Base-by-base conservation (phyloP, 2,888 invertebrate genomes). In the Thymelicus acteon region DNA sequence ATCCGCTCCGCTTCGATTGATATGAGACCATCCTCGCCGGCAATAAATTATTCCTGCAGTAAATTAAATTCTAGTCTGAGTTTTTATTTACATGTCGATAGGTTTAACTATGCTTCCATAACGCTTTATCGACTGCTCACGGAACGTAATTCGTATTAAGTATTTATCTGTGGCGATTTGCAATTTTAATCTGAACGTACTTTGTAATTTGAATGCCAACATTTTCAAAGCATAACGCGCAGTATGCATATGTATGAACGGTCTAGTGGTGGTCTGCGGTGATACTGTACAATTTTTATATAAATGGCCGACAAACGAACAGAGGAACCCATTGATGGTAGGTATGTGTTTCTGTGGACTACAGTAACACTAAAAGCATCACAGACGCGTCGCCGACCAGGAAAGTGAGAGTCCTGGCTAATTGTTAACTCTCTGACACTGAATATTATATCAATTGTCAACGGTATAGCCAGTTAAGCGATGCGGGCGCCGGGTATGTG, bases 1-100 rank as follows among this genome's bases (percentile, higher is more conserved):
- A 69, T 63, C 62, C 68, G 69, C 69, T 69, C 63, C 70, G 69
- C 69, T 69, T 69, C 49, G 70, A 64, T 70, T 64, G 63, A 64
- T 60, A 64, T 64, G 69, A 64, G 64, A 64, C 70, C 63, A 64
- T 64, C 60, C 54, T 57, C 54, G 61, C 7, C 58, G 39, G 58
- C 19, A 24, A 69, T 69, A 69, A 69, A 69, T 69, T 69, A 68
- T 57, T 24, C 54, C 57, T 69, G 57, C 57, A 58, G 58, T 58
- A 69, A 69, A 69, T 69, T 69, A 69, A 69, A 69, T 69, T 58
- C 63, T 63, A 63, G 69, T 49, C 40, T 8, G 52, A 40, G 69
- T 63, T 69, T 69, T 69, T 69, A 69, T 69, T 69, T 48, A 58
- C 48, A 63, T 63, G 47, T 58, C 58, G 63, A 63, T 48, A 44